A percentile compares a stretch with the other conserved stretches of the same genome.
These are phyloP conservation scores for Empidonax traillii DNA, from an alignment of 2,113 vertebrate species.

Conservation along the genomic window DNA sequence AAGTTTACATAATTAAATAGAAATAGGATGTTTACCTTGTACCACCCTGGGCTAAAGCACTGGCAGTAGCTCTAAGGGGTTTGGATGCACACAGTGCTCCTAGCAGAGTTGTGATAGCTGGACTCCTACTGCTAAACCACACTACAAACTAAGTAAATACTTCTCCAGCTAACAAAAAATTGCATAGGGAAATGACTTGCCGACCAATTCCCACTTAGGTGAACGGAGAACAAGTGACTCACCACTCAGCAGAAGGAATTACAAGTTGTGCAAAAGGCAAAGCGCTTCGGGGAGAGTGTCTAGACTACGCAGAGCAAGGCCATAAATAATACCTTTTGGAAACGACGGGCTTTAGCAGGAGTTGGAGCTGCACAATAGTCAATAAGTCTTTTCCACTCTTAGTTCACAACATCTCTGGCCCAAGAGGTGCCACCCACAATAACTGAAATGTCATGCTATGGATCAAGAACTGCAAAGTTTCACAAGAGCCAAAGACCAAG, in stretches of 20 bases:
- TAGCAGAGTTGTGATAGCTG: background rate
- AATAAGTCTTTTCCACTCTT: background rate
- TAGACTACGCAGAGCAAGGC: constrained; percentile 28
- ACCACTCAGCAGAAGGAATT: constrained; percentile 43
- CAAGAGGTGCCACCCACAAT: background rate
- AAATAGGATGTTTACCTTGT: background rate
- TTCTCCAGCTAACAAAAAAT: constrained; percentile 11
- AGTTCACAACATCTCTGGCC: background rate
- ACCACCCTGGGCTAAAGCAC: background rate
- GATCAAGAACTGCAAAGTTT: background rate
- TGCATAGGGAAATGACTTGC: background rate
- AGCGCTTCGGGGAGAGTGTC: constrained; percentile 17
- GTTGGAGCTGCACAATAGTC: background rate
- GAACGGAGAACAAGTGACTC: constrained; percentile 3
- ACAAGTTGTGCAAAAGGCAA: constrained; percentile 32
- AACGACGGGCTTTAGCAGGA: background rate
- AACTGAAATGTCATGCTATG: background rate
- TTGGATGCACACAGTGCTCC: background rate
- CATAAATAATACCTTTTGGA: constrained; percentile 47
- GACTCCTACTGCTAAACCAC: background rate
- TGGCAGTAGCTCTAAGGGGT: background rate
- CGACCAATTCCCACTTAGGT: background rate
- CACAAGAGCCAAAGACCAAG: background rate
- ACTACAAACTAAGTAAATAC: background rate
- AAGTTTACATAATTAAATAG: background rate